Conservation (phyloP, 2,113 vertebrate species). For the Aythya baeri region DNA sequence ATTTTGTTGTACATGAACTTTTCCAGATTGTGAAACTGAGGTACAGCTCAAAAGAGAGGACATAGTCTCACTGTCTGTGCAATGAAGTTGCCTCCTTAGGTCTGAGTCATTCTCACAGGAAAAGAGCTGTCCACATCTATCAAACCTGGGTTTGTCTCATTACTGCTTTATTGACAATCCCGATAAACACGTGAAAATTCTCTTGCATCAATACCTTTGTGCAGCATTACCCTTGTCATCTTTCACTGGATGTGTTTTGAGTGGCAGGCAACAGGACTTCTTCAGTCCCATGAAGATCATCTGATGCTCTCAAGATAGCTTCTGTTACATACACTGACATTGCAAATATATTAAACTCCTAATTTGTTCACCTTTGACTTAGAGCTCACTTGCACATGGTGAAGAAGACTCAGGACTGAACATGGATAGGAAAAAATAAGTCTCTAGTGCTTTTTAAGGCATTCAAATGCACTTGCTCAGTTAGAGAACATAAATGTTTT, state of each 20-base stretch:
- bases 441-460: not conserved
- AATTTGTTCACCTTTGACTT: not conserved
- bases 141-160: not conserved
- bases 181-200: not conserved
- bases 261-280: not conserved
- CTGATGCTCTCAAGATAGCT: not conserved
- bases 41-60: not conserved
- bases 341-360: not conserved
- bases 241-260: not conserved
- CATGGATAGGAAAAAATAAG: not conserved
- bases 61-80: not conserved
- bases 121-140: not conserved
- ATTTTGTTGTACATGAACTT: not conserved
- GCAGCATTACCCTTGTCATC: not conserved
- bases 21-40: not conserved
- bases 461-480: not conserved
- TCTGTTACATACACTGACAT: not conserved
- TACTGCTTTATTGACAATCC: not conserved
- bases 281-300: not conserved
- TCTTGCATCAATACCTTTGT: not conserved
- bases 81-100: not conserved
- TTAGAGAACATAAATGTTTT: not conserved
- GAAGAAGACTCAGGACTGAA: not conserved
- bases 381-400: not conserved
- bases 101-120: not conserved